Base-by-base conservation (phyloP, 2,888 invertebrate species). In the Chymomyza amoena region DNA sequence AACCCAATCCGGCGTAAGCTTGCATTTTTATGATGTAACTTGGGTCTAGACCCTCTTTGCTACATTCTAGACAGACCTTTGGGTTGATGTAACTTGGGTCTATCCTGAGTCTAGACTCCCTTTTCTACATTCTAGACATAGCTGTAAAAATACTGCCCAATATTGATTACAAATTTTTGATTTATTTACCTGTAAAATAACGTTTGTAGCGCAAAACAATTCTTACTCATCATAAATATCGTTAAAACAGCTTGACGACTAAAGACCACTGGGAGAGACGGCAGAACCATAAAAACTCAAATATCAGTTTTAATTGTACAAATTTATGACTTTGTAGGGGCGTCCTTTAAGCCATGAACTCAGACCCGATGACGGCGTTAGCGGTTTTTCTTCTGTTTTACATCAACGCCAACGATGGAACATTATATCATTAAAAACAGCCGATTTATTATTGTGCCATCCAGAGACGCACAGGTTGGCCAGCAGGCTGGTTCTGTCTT, bases 251-350 rank as follows among this genome's bases (percentile, higher is more conserved):
- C 54, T 54, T 54, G 54, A 20, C 57, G 9, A 57, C 54, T 20
- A 10, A 6, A 54, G 54, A 15, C 25, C 25, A 25, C 25, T 25
- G 25, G 25, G 25, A 25, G 25, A 6, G n/a, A n/a, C 52, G 5
- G 72, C 75, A 80, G 67, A 87, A 73, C 83, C 73, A 78, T 82
- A 87, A 87, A 83, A 85, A 82, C 83, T 85, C 15, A 71, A 77
- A 59, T 79, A 83, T 87, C 78, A 79, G 83, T 87, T 85, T 87
- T 82, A 83, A 83, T 87, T 83, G 86, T 80, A 87, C 75, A 85
- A 83, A 85, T 83, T 83, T 83, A 83, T 83, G 80, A 64, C 68
- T 75, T 66, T 63, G 66, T 64, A 39, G 52, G 56, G 32, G 32
- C 59, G n/a, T 69, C 66, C 73, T 64, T 56, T 32, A 79, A 79